Evolutionary conservation across 64 coral and sea anemone genomes (phyloP).

Genomic region (Stylophora pistillata): DNA sequence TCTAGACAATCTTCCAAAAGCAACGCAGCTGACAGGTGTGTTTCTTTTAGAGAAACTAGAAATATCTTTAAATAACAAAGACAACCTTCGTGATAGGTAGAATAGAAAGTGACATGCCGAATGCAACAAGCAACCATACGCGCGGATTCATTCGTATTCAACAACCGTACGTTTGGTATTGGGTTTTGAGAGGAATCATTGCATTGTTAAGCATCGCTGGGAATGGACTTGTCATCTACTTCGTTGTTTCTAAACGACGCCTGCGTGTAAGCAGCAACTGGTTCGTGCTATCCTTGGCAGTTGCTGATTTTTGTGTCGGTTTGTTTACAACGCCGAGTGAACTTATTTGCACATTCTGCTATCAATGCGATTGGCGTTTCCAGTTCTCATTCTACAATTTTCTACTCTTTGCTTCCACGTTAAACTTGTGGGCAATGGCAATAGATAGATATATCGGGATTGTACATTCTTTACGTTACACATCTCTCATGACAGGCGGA

Average conservation of each 20-base stretch:
- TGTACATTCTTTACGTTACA: conserved; percentile 10
- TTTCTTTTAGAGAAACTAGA: background rate
- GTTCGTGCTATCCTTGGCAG: conserved; percentile 45
- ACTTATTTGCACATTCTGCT: background rate
- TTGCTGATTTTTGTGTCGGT: conserved; percentile 39
- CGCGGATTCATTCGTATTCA: background rate
- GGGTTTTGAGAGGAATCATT: conserved; percentile 24
- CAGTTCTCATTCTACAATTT: conserved; percentile 3
- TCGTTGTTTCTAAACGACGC: background rate
- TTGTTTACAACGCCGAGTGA: conserved; percentile 37
- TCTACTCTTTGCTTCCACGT: background rate
- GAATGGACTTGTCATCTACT: conserved; percentile 37
- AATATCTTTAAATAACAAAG: background rate
- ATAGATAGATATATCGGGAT: conserved; percentile 18
- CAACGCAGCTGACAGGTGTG: conserved; percentile 17
- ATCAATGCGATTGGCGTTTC: background rate
- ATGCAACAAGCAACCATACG: background rate
- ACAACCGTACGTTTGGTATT: background rate
- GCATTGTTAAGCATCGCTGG: conserved; percentile 20
- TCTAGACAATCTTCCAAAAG: background rate
- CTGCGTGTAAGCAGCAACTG: conserved; percentile 39
- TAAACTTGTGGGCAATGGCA: conserved; percentile 17
- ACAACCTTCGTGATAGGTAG: background rate
- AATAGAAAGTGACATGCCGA: background rate
- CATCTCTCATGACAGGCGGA: background rate